These are phyloP conservation scores for Neria commutata DNA, from an alignment of 2,888 invertebrate genomes.

Conservation along the genomic window DNA sequence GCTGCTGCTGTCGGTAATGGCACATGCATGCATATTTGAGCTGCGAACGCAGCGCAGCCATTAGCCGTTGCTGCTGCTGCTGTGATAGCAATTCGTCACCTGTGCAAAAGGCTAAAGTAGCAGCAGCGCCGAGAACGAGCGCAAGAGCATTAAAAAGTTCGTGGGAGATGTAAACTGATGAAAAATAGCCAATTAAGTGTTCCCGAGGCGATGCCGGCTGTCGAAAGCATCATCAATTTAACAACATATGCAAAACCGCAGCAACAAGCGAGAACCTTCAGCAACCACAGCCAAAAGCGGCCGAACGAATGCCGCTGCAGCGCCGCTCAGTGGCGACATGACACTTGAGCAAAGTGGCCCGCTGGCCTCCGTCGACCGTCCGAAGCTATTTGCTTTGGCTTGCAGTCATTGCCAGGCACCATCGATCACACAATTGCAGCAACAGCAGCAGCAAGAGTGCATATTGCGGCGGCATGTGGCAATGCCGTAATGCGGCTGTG, in stretches of 20 bases:
- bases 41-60: neutral
- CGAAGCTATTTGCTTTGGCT: too few species aligned
- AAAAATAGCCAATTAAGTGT: constrained; percentile 1
- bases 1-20: neutral
- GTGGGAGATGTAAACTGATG: neutral
- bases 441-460: too few species aligned
- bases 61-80: neutral
- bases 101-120: neutral
- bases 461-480: too few species aligned
- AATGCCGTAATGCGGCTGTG: too few species aligned
- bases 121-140: neutral
- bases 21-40: neutral
- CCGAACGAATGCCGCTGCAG: too few species aligned
- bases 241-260: neutral
- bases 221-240: neutral
- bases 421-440: too few species aligned
- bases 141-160: neutral
- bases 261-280: too few species aligned
- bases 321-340: too few species aligned
- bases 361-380: too few species aligned
- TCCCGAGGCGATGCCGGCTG: neutral
- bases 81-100: neutral
- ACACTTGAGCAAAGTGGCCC: too few species aligned
- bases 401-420: too few species aligned
- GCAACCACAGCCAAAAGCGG: too few species aligned